These are phyloP conservation scores for Chrysomela aeneicollis DNA, from an alignment of 2,888 invertebrate species.

Conservation along the genomic window DNA sequence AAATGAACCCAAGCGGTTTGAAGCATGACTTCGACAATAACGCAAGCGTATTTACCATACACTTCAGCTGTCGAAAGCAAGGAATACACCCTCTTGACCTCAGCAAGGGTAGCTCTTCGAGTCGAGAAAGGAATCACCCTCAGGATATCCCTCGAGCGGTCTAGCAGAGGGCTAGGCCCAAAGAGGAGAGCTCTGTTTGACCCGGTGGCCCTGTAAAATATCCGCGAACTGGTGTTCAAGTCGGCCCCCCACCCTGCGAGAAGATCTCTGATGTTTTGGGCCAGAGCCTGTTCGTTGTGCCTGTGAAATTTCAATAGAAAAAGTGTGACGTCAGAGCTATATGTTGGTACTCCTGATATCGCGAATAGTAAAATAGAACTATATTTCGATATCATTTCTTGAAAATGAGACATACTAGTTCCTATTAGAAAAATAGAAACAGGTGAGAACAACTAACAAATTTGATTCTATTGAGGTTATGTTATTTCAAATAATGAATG, in stretches of 20 bases:
- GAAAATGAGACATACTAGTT: too few species aligned
- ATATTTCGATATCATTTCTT: too few species aligned
- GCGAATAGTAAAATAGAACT: too few species aligned
- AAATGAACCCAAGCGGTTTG: constrained; percentile 39
- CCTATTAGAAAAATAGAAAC: too few species aligned
- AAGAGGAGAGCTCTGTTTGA: constrained; percentile 79
- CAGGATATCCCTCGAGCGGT: constrained; percentile 69
- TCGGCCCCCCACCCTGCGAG: constrained; percentile 73
- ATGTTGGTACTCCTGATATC: too few species aligned
- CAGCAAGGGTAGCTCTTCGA: constrained; percentile 79
- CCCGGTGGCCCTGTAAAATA: constrained; percentile 81
- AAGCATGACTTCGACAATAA: not conserved
- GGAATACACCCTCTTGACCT: constrained; percentile 78
- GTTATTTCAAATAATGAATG: too few species aligned
- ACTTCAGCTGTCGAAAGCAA: constrained; percentile 72
- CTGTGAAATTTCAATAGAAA: too few species aligned
- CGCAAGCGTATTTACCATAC: constrained; percentile 67
- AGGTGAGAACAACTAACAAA: too few species aligned
- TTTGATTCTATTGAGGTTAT: too few species aligned
- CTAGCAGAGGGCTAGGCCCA: constrained; percentile 74
- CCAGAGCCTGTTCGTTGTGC: constrained; percentile 77
- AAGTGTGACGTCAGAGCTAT: too few species aligned
- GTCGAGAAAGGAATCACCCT: constrained; percentile 84
- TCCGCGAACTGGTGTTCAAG: constrained; percentile 71
- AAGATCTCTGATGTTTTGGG: constrained; percentile 74